Conservation (phyloP, 2,888 invertebrate species). For the Pocota personata region DNA sequence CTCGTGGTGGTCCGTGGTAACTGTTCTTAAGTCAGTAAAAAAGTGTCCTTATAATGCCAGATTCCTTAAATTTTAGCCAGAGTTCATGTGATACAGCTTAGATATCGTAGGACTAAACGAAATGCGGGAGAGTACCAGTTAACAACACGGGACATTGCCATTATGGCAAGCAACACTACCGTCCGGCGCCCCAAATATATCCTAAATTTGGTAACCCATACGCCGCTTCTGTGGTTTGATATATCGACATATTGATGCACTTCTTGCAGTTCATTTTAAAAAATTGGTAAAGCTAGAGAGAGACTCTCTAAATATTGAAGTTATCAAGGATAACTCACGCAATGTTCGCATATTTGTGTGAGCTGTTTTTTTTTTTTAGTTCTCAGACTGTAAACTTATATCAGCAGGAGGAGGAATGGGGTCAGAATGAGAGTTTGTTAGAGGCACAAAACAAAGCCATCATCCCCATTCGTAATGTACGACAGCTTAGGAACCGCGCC, state of each 20-base stretch:
- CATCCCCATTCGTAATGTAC: conserved; percentile 10
- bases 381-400: conserved; percentile 13
- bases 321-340: conserved; percentile 43
- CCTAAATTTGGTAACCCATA: not conserved
- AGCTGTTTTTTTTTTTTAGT: not conserved
- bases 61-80: too few species aligned
- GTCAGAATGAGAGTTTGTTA: not conserved
- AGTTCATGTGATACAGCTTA: too few species aligned
- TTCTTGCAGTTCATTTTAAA: conserved; percentile 8
- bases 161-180: not conserved
- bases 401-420: not conserved
- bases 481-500: not conserved
- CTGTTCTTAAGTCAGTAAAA: too few species aligned
- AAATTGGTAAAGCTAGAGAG: conserved; percentile 14
- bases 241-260: not conserved
- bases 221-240: not conserved
- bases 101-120: too few species aligned
- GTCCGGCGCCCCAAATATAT: not conserved
- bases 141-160: too few species aligned
- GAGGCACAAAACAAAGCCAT: conserved; percentile 13
- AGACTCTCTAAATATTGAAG: not conserved
- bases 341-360: conserved; percentile 22
- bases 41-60: too few species aligned
- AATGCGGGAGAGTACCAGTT: too few species aligned
- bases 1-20: too few species aligned